Evolutionary conservation across 2,888 invertebrate genomes (phyloP).

Genomic region (Cataglyphis livida): DNA sequence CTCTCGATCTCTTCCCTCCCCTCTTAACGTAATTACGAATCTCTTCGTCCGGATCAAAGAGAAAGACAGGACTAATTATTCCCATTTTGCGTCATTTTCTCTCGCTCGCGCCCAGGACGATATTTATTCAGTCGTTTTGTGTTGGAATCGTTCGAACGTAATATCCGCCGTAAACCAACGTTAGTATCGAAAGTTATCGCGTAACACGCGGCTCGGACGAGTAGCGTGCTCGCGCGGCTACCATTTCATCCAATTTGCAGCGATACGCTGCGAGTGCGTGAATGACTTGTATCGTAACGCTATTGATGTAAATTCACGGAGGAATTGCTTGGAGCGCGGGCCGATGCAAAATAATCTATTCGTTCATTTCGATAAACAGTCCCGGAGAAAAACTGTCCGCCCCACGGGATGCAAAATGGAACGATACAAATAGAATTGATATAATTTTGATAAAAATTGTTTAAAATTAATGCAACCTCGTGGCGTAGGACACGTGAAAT

Average conservation of each 20-base stretch:
- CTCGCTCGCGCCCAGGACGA: slow-evolving; percentile 51
- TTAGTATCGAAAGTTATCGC: slow-evolving; percentile 54
- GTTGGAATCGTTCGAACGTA: slow-evolving; percentile 53
- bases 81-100: slow-evolving; percentile 30
- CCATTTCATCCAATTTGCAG: slow-evolving; percentile 52
- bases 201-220: slow-evolving; percentile 35
- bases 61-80: slow-evolving; percentile 38
- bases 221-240: slow-evolving; percentile 37
- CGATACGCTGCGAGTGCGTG: slow-evolving; percentile 31
- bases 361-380: slow-evolving; percentile 41
- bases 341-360: slow-evolving; percentile 34
- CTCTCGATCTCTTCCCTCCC: slow-evolving; percentile 50
- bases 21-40: slow-evolving; percentile 75
- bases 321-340: slow-evolving; percentile 22
- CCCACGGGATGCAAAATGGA: not conserved
- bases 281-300: slow-evolving; percentile 43
- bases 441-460: not conserved
- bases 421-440: not conserved
- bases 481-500: not conserved
- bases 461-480: not conserved
- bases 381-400: not conserved
- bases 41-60: slow-evolving; percentile 68
- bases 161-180: slow-evolving; percentile 57
- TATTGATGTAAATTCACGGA: slow-evolving; percentile 48
- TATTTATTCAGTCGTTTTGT: slow-evolving; percentile 68